A percentile compares a stretch with the other conserved stretches of the same genome.
Evolutionary conservation across 1,140 invertebrate genomes (phyloP).

Genomic region (Drosophila takahashii): DNA sequence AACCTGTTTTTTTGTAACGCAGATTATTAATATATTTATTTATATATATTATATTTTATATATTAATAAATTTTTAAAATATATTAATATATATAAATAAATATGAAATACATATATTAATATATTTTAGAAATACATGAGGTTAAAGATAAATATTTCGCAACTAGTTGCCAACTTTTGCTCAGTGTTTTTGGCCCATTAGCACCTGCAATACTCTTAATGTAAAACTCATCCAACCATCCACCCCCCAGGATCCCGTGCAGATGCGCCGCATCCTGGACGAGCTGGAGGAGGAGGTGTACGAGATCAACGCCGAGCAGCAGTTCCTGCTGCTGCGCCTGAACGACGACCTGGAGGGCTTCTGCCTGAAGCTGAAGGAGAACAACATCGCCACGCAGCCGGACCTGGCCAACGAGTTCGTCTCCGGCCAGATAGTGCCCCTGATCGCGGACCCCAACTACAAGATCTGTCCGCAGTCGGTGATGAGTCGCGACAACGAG

Average conservation of each 20-base stretch:
- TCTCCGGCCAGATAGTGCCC: conserved; percentile 69
- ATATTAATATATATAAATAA: no score
- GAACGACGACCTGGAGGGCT: conserved; percentile 60
- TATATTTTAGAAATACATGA: no score
- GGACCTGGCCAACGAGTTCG: conserved; percentile 55
- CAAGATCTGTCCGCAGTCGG: conserved; percentile 56
- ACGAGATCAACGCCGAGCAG: conserved; percentile 80
- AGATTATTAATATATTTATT: no score
- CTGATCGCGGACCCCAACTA: conserved; percentile 63
- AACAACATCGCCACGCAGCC: conserved; percentile 54
- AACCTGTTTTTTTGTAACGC: neutral
- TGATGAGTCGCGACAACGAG: conserved; percentile 63
- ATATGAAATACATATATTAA: no score
- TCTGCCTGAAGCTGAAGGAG: conserved; percentile 57
- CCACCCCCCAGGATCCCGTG: conserved; percentile 61
- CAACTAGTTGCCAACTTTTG: no score
- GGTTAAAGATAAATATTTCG: neutral
- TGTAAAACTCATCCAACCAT: neutral
- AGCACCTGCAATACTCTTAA: conserved; percentile 10
- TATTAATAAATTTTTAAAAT: no score
- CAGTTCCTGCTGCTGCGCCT: conserved; percentile 67
- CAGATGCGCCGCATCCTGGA: conserved; percentile 79
- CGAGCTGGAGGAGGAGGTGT: conserved; percentile 76
- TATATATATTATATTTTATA: no score
- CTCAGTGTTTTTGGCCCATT: neutral